Evolutionary conservation across 2,888 invertebrate species (phyloP), one percentile per base, ranked within the genome.

Genomic region (Pristionchus entomophagus): DNA sequence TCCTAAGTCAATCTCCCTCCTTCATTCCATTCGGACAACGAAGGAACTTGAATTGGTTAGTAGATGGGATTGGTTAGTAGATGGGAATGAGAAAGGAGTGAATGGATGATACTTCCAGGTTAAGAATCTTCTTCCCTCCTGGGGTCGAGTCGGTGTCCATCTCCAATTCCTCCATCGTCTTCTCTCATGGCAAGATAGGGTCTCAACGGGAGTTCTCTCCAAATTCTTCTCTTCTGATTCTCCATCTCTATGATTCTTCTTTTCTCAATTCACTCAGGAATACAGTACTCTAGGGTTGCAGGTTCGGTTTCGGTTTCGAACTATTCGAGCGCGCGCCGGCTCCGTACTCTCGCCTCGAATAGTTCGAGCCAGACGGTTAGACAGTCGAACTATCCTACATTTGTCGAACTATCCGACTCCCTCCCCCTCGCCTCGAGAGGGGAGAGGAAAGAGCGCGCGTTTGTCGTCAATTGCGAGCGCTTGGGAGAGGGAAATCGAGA

Each of bases 131-230:
- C 87, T 93, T 12, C 88, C 89, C 14, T 86, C 89, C 59, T 92
- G 93, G 92, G 90, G 91, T 29, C 87, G 89, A n/a, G 86, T 89
- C 38, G 82, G 88, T 12, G 85, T 91, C 10, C 91, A 92, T 86
- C 87, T 92, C 65, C 91, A 93, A 38, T 92, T 90, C 86, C 82
- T 92, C 22, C 88, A 90, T 62, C 86, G 90, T 56, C 91, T 92
- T 85, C 88, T 92, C 49, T 78, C 85, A 19, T 93, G 93, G 93
- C 78, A 84, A 73, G 84, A 84, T 4, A n/a, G 53, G 38, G 73
- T 84, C 22, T 45, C 84, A 19, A 35, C 32, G 14, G 84, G 84
- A 49, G 84, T 84, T 53, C 73, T 84, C 1, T 26, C 51, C 49
- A 69, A 84, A 35, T 84, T 84, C 73, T 56, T 84, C 38, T 73